Evolutionary conservation across 2,113 vertebrate genomes (phyloP), one percentile per base, ranked within the genome.

Genomic region (Callithrix jacchus): DNA sequence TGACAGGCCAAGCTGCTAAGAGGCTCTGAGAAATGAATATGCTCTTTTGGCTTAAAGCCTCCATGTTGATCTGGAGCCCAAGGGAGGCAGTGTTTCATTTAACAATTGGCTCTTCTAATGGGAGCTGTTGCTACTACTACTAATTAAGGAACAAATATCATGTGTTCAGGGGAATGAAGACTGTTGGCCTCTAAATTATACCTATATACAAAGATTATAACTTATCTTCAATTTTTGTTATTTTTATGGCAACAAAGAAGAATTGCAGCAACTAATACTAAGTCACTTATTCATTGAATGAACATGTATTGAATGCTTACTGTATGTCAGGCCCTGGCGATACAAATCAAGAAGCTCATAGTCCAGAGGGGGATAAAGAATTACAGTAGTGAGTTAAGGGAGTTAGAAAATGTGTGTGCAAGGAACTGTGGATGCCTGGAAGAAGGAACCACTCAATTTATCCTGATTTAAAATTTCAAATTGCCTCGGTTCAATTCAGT

Each of bases 1-100:
- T 79, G 70, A 87, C n/a, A 94, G 49, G 56, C 74, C 80, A 79
- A 20, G n/a, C 71, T 96, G 40, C 70, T 92, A 87, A 96, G 79
- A 77, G 94, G 61, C 90, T 94, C 80, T 87, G 30, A 93, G 87
- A 97, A 96, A 93, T 93, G 27, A 96, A 94, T 87, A 88, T 97
- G 89, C 16, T 94, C 70, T 93, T 95, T 93, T 96, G 94, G 84
- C 92, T 64, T 91, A 77, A 95, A 93, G 91, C 70, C 81, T 96
- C 71, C 42, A 40, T 45, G 42, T 70, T 95, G 73, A 87, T 61
- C 87, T 74, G 73, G 87, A 89, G 47, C 42, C 66, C 89, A 96
- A 82, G 27, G 25, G 21, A 97, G 74, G 27, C 68, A 89, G 61
- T 79, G 64, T 97, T 87, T 96, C 61, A 40, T 91, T 35, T 89